Evolutionary conservation across 1,140 invertebrate genomes (phyloP), one percentile per base, ranked within the genome.

Genomic region (Probaryconus sp.): DNA sequence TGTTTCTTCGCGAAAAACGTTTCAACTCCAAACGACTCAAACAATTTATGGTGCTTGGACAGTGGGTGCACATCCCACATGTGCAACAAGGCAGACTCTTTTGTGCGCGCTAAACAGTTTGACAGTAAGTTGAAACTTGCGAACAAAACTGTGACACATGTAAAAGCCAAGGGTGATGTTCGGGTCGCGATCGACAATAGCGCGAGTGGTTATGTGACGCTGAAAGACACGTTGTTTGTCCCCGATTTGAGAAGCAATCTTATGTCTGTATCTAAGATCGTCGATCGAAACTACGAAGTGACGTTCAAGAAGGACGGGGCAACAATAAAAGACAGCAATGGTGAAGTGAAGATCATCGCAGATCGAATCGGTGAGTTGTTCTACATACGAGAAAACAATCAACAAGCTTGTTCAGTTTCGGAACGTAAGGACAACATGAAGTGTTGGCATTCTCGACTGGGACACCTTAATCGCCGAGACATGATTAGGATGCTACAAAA

Each of bases 201-300:
- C 14, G 30, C 17, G 14, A 26, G 33, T 28, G 35, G 35, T n/a
- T 18, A 11, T 1, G 24, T 55, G 0, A 55, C 30, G 0, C 24
- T 78, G 1, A 18, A 53, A 53, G 33, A 78, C 40, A 65, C 53
- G 5, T 28, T 75, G 10, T 71, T 28, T 47, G 55, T 60, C 0
- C 67, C 67, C 0, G 33, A 71, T 3, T 38, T 65, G 3, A 40
- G 50, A 3, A 53, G 10, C 0, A 76, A 71, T 17, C 21, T 71
- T 2, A 31, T 71, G 0, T 76, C 73, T 0, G 42, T 76, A 0
- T 14, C 67, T 0, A 76, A 71, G 42, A 53, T 71, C 28, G 67
- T 71, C 0, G 60, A 71, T 20, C 38, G 11, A 2, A 53, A 47
- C 3, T 16, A 63, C 17, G 43, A 69, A 31, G 58, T 70, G 7